These are phyloP conservation scores for Dermochelys coriacea DNA, from an alignment of 2,797 vertebrate species.

Conservation along the genomic window DNA sequence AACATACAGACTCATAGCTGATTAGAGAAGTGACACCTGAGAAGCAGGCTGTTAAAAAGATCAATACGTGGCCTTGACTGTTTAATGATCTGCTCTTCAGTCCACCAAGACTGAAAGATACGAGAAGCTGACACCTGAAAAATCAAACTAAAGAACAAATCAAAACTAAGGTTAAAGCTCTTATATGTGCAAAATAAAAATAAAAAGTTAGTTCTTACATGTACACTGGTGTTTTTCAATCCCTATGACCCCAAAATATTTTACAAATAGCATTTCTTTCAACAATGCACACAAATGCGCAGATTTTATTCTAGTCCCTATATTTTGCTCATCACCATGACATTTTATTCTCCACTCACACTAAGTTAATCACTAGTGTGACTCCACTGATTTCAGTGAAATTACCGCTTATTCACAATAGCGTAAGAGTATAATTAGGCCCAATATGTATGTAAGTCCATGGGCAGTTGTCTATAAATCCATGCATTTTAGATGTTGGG, in stretches of 20 bases:
- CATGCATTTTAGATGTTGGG: neutral
- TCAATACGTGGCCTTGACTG: neutral
- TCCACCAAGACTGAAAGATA: neutral
- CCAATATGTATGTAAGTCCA: neutral
- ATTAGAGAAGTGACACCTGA: neutral
- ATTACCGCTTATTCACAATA: neutral
- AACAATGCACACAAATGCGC: neutral
- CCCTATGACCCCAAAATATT: neutral
- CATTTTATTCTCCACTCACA: neutral
- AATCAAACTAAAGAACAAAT: neutral
- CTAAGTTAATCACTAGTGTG: neutral
- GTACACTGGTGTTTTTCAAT: neutral
- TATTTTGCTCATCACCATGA: rapidly evolving
- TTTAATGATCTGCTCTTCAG: neutral
- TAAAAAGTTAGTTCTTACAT: neutral
- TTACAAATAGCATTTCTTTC: neutral
- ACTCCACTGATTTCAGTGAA: neutral
- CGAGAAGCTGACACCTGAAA: neutral
- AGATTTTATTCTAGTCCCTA: neutral
- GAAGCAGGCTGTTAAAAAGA: neutral
- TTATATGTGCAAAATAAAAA: neutral
- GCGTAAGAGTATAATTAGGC: neutral
- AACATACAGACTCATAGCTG: neutral
- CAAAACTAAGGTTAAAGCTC: neutral
- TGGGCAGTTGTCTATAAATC: neutral